Percentiles rank a stretch among this genome's conserved stretches.
These are phyloP conservation scores for Glaucopsyche alexis DNA, from an alignment of 2,888 invertebrate genomes.

Conservation along the genomic window DNA sequence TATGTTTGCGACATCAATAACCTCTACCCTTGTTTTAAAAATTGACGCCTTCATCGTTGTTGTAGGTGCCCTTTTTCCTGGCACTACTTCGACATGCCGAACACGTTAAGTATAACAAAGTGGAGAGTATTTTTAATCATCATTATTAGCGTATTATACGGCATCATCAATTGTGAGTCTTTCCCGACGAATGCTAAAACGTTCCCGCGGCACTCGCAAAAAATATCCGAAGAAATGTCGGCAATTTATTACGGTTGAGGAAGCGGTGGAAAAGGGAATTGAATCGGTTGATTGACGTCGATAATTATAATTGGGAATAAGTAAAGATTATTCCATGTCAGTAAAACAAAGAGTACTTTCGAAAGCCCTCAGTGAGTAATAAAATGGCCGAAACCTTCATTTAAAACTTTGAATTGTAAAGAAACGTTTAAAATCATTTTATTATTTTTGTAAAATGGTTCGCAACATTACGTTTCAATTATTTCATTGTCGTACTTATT, in stretches of 20 bases:
- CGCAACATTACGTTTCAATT: constrained; percentile 71
- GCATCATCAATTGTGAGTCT: constrained; percentile 15
- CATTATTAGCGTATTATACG: constrained; percentile 10
- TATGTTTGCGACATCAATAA: background rate
- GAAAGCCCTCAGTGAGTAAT: constrained; percentile 30
- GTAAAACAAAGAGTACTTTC: constrained; percentile 36
- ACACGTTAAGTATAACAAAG: background rate
- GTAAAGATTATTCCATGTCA: constrained; percentile 33
- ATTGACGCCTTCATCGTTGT: no score
- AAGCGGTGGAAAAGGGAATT: constrained; percentile 21
- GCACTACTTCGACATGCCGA: no score
- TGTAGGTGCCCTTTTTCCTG: no score
- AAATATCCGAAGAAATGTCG: constrained; percentile 24
- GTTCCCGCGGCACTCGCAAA: constrained; percentile 2
- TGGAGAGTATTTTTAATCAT: constrained; percentile 2
- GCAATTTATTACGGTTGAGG: constrained; percentile 16
- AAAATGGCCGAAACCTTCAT: constrained; percentile 33
- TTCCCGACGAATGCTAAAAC: background rate
- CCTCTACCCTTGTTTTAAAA: no score
- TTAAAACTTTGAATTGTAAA: constrained; percentile 38
- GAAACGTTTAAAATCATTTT: constrained; percentile 47
- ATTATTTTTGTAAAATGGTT: constrained; percentile 52
- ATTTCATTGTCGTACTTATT: constrained; percentile 6
- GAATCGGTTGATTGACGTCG: constrained; percentile 34
- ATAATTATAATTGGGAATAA: constrained; percentile 36